Evolutionary conservation across 2,888 invertebrate species (phyloP), one percentile per base, ranked within the genome.

Genomic region (Sarcophaga carnaria): DNA sequence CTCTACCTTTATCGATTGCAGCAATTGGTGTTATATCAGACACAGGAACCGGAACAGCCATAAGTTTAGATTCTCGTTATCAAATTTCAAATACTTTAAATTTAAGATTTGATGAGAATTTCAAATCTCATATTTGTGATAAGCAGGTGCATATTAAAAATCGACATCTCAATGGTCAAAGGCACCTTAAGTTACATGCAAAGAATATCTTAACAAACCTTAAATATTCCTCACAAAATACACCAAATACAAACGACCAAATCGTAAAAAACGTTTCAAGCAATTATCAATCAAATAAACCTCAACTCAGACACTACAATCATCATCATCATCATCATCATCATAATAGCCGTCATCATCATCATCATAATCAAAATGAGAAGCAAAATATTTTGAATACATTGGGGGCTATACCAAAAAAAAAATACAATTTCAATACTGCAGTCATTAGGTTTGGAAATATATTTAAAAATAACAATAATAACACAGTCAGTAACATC

Each of bases 171-270:
- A 76, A 25, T n/a, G 20, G 22, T 11, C 71, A 71, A 67, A 80
- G 8, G 14, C 74, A 62, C 45, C 12, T 54, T 8, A 17, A 81
- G 49, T 22, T n/a, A 27, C 25, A 49, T 62, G 27, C 47, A 66
- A 62, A 62, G 27, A 81, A 62, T 27, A 14, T 80, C n/a, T 54
- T 37, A n/a, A 70, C 54, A 22, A 27, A n/a, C 74, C n/a, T 54
- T 37, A n/a, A 70, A 64, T 17, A 37, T 62, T 47, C 10, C 8
- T 22, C 5, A 11, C 17, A 60, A 59, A 66, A 37, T 59, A 54
- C 17, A 12, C 25, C 11, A 54, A 12, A 49, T 59, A 64, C 3
- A 60, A 69, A 69, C 20, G 14, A 69, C 20, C 14, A 27, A 74
- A 49, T 54, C 11, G 54, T 70, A 0, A 17, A 72, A 62, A 69